Evolutionary conservation across 2,113 vertebrate genomes (phyloP).

Genomic region (Regulus satrapa): DNA sequence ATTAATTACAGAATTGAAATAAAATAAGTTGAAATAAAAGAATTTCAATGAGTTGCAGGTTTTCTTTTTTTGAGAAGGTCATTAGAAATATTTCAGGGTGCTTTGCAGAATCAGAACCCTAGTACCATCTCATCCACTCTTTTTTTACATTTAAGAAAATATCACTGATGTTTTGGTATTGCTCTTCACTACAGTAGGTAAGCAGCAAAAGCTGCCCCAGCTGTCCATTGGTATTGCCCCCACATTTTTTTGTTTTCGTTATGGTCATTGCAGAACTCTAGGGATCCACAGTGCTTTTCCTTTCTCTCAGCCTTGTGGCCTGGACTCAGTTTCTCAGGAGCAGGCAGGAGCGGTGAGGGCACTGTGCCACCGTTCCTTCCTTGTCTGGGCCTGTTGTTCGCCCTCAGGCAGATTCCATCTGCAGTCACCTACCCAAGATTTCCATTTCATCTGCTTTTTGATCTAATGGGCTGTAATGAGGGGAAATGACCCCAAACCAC

Average conservation of each 20-base stretch:
- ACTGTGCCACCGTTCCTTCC: background rate
- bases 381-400: rapidly evolving
- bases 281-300: background rate
- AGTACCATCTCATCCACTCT: background rate
- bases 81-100: background rate
- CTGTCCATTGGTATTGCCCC: background rate
- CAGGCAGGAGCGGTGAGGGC: background rate
- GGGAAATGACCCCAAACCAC: rapidly evolving
- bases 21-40: background rate
- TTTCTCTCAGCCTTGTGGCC: background rate
- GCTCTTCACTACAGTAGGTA: background rate
- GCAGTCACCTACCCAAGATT: background rate
- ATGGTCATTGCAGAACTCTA: background rate
- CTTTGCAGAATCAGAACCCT: background rate
- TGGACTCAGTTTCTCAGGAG: background rate
- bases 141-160: background rate
- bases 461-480: background rate
- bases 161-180: background rate
- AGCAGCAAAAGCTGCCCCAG: background rate
- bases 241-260: background rate
- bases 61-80: background rate
- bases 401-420: background rate
- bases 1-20: background rate
- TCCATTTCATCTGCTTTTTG: slow-evolving; percentile 7
- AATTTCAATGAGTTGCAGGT: background rate